Base-by-base conservation (phyloP, 2,113 vertebrate genomes). In the Amblyopsis rosae region DNA sequence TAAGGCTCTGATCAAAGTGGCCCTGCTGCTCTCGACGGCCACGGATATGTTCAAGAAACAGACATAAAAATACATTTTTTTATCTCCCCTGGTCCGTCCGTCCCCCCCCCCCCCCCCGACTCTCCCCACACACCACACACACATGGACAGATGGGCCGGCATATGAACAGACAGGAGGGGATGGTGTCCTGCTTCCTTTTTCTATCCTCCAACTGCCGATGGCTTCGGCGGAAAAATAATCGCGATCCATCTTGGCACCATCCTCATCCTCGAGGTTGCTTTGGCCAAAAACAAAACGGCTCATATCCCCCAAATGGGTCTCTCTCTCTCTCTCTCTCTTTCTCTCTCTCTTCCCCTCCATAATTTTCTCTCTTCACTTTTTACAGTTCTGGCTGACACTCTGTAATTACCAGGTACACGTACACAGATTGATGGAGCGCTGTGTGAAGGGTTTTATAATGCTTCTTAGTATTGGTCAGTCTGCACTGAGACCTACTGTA, bases 1-100 rank as follows among this genome's bases (percentile, higher is more conserved):
- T 91, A 92, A 91, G 85, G 78, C 81, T 86, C 83, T 87, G 91
- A 93, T 93, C 91, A 93, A 92, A 93, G 91, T 89, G 88, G 83
- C 88, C 87, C 79, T n/a, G 73, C 85, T 88, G 88, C 83, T 79
- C 74, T 26, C 62, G 81, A 89, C 86, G 81, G 90, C 80, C 83
- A 82, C 79, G 82, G 81, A 89, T 89, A 89, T 87, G 89, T 83
- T 89, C 87, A 89, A 87, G 86, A 84, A 85, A 87, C 51, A 53
- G 51, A 55, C 15, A n/a, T n/a, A 55, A 16, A 13, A 15, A 55
- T n/a, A n/a, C 76, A 88, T 75, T 53, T 60, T 87, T 87, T 90
- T 85, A 87, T 91, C 89, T 91, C 73, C 69, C 65, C 82, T 75
- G n/a, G n/a, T n/a, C n/a, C n/a, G n/a, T n/a, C n/a, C 12, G 75